These are phyloP conservation scores for Drosophila mimica DNA, from an alignment of 2,888 invertebrate genomes.

Conservation along the genomic window DNA sequence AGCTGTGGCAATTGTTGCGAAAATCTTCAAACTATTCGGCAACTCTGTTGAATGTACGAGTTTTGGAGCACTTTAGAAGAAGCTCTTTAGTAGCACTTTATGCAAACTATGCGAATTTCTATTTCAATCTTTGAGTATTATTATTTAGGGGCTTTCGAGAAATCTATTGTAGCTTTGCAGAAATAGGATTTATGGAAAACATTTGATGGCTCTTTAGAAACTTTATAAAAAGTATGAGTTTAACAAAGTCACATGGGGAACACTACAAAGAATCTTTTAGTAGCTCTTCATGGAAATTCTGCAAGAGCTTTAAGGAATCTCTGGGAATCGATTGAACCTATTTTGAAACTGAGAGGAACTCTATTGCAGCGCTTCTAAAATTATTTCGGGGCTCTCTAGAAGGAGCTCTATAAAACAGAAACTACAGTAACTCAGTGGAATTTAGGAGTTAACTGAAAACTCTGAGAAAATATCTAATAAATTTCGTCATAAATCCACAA, in stretches of 20 bases:
- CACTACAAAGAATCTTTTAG: not conserved
- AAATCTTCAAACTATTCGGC: constrained; percentile 2
- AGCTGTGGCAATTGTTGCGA: constrained; percentile 1
- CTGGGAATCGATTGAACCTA: not conserved
- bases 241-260: not conserved
- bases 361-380: too few relatives aligned
- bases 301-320: not conserved
- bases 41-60: not conserved
- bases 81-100: not conserved
- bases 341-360: not conserved
- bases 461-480: too few relatives aligned
- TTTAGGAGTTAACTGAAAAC: too few relatives aligned
- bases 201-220: not conserved
- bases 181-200: not conserved
- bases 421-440: too few relatives aligned
- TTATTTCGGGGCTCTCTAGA: not conserved
- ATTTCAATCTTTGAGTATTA: not conserved
- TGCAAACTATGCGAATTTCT: not conserved
- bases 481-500: too few relatives aligned
- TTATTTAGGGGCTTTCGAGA: not conserved
- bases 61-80: not conserved
- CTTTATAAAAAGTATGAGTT: not conserved
- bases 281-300: not conserved
- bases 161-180: not conserved
- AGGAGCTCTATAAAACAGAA: not conserved